phyloP scores from a whole-genome alignment of 2,888 invertebrate genomes.

The Agrotis exclamationis region DNA sequence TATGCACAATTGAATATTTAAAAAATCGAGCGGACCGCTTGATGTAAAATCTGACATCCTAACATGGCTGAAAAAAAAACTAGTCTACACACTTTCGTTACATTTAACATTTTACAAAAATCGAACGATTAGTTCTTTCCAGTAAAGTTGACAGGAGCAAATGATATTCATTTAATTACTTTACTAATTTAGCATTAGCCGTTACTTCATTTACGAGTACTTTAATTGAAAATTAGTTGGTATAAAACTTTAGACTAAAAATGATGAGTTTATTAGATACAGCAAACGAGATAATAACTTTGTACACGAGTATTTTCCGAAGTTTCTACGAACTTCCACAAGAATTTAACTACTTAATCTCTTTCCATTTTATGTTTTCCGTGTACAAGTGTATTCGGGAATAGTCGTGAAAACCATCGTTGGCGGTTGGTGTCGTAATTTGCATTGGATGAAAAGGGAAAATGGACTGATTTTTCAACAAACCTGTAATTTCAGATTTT shows the following conservation, averaged over 20 bases:
- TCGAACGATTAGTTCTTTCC: too few species aligned
- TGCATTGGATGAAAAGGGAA: slow-evolving; percentile 1
- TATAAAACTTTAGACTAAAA: not conserved
- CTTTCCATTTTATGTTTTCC: slow-evolving; percentile 63
- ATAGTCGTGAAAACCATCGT: slow-evolving; percentile 71
- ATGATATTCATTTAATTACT: not conserved
- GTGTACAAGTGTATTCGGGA: slow-evolving; percentile 71
- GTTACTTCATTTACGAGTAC: too few species aligned
- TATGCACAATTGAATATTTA: not conserved
- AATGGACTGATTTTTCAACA: not conserved
- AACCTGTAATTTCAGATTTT: slow-evolving; percentile 31
- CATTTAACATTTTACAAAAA: too few species aligned
- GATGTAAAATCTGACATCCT: too few species aligned
- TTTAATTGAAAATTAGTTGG: not conserved
- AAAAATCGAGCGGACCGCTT: too few species aligned
- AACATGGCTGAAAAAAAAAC: too few species aligned
- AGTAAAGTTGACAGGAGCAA: not conserved
- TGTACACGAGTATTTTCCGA: not conserved
- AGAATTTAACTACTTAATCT: slow-evolving; percentile 8
- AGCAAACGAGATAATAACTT: not conserved
- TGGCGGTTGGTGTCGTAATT: slow-evolving; percentile 45
- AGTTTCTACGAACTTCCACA: slow-evolving; percentile 10
- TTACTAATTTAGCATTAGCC: not conserved
- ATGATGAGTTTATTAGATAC: not conserved
- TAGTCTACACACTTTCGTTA: too few species aligned